Percentiles rank a stretch among this genome's conserved stretches.
phyloP scores from a whole-genome alignment of 2,113 vertebrate species.

The Mesitornis unicolor region DNA sequence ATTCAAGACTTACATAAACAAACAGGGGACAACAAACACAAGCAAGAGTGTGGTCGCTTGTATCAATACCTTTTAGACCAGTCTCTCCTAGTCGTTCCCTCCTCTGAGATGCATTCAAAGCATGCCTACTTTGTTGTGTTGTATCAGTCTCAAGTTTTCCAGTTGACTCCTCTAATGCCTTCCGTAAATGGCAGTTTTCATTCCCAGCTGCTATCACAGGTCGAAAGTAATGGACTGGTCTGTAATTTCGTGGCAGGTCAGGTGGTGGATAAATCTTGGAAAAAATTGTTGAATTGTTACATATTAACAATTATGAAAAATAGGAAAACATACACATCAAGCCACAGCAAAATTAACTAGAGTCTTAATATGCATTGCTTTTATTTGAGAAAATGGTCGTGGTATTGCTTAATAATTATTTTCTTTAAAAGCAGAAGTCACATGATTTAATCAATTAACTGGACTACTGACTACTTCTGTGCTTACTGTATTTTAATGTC shows the following conservation, averaged over 20 bases:
- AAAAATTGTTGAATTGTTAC: too few species aligned
- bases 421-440: background rate
- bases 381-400: background rate
- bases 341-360: background rate
- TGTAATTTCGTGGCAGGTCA: constrained; percentile 81
- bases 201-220: constrained; percentile 68
- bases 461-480: background rate
- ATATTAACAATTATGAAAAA: background rate
- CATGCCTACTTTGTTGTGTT: constrained; percentile 74
- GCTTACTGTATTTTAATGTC: background rate
- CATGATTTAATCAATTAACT: background rate
- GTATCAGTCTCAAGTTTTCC: constrained; percentile 74
- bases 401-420: background rate
- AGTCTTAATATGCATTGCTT: background rate
- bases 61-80: constrained; percentile 74
- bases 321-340: rapidly evolving
- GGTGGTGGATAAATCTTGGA: constrained; percentile 85
- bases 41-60: background rate
- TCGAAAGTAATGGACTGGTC: constrained; percentile 85
- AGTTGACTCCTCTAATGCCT: constrained; percentile 73
- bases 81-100: constrained; percentile 83
- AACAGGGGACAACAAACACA: background rate
- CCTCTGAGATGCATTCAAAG: constrained; percentile 82
- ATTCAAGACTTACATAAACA: background rate
- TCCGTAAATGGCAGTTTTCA: constrained; percentile 72